Conservation (phyloP, 2,888 invertebrate genomes). For the Liposcelis brunnea region DNA sequence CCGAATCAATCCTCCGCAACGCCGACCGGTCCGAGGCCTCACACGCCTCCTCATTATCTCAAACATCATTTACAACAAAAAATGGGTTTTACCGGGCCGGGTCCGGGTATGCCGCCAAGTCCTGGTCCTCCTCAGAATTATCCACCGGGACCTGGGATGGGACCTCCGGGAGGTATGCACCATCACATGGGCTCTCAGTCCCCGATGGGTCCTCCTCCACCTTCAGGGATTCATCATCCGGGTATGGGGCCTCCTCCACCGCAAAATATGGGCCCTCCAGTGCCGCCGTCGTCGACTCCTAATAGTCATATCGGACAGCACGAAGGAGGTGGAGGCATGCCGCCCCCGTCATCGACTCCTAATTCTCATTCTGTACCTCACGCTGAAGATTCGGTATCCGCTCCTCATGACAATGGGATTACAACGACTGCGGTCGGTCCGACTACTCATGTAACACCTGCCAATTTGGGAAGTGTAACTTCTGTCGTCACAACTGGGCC, state of each 20-base stretch:
- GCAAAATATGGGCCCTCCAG: conserved; percentile 44
- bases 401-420: conserved; percentile 33
- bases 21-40: conserved; percentile 25
- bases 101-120: conserved; percentile 38
- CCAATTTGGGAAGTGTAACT: conserved; percentile 49
- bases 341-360: conserved; percentile 37
- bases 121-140: conserved; percentile 35
- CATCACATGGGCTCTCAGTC: conserved; percentile 11
- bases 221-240: conserved; percentile 24
- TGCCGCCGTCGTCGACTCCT: conserved; percentile 24
- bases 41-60: conserved; percentile 42
- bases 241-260: conserved; percentile 34
- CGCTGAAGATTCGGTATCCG: conserved; percentile 19
- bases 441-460: conserved; percentile 6
- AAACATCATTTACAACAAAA: conserved; percentile 52
- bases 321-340: conserved; percentile 30
- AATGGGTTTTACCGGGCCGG: conserved; percentile 37
- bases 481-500: conserved; percentile 81
- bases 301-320: conserved; percentile 15
- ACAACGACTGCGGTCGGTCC: conserved; percentile 40
- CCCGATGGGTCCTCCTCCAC: conserved; percentile 35
- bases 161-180: conserved; percentile 12
- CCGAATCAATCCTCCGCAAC: conserved; percentile 11
- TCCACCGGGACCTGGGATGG: conserved; percentile 13
- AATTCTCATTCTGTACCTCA: conserved; percentile 26